These are phyloP conservation scores for Amazona vittata DNA, from an alignment of 2,113 vertebrate genomes.

Conservation along the genomic window DNA sequence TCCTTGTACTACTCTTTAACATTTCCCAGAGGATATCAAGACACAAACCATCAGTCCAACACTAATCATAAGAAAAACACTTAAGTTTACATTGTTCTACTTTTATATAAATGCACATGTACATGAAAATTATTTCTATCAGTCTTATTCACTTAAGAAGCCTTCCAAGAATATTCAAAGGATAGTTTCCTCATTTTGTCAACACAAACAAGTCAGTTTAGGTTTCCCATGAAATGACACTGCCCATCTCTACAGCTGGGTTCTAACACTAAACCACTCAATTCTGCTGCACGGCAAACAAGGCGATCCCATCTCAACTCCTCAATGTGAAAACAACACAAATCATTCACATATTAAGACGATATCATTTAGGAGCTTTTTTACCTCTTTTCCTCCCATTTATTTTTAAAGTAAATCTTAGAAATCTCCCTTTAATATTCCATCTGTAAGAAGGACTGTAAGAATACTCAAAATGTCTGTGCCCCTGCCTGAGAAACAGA, in stretches of 20 bases:
- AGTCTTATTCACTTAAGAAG: neutral
- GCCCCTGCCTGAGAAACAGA: neutral
- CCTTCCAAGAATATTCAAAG: neutral
- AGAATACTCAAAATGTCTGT: neutral
- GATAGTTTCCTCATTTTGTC: neutral
- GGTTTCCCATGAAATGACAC: neutral
- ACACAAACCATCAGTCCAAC: neutral
- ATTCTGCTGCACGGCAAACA: neutral
- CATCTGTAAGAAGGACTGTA: neutral
- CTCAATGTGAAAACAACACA: neutral
- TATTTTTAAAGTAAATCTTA: neutral
- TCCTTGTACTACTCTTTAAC: neutral
- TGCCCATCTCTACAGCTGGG: neutral
- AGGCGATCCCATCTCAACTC: neutral
- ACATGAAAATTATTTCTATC: neutral
- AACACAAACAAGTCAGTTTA: neutral
- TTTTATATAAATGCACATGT: neutral
- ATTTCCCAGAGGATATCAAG: neutral
- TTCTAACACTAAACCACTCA: neutral
- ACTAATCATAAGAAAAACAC: neutral
- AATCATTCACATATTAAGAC: neutral
- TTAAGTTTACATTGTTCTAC: neutral
- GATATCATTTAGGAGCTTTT: neutral
- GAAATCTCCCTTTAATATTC: neutral
- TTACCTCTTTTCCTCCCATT: neutral